A percentile compares a stretch with the other conserved stretches of the same genome.
Evolutionary conservation across 2,888 invertebrate species (phyloP).

Genomic region (Sipha maydis): DNA sequence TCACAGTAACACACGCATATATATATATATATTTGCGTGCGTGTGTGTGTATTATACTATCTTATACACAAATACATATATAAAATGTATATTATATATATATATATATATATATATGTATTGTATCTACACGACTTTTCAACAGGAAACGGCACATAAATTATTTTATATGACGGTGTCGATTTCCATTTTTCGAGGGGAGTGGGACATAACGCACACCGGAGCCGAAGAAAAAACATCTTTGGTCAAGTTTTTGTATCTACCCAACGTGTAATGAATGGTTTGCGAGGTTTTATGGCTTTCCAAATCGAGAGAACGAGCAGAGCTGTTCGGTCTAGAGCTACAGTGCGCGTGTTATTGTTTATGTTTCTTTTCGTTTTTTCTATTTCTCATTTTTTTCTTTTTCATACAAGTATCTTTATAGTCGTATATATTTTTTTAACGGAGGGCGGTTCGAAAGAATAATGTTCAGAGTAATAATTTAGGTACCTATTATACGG

Average conservation of each 20-base stretch:
- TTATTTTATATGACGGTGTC: conserved; percentile 61
- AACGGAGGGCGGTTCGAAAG: neutral
- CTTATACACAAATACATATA: too few relatives aligned
- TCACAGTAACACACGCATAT: neutral
- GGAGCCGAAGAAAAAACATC: conserved; percentile 22
- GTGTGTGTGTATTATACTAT: too few relatives aligned
- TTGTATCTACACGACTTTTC: conserved; percentile 1
- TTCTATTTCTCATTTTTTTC: neutral
- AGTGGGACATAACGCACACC: conserved; percentile 3
- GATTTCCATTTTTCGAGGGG: conserved; percentile 59
- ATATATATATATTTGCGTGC: neutral
- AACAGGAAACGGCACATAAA: conserved; percentile 60
- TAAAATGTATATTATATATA: neutral
- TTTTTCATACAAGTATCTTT: conserved; percentile 35
- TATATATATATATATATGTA: conserved; percentile 11
- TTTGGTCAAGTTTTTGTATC: conserved; percentile 56
- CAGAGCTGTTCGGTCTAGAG: too few relatives aligned
- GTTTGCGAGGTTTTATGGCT: conserved; percentile 47
- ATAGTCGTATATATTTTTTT: conserved; percentile 26
- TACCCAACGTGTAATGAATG: conserved; percentile 57
- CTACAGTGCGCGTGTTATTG: conserved; percentile 24
- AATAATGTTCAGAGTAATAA: conserved; percentile 24
- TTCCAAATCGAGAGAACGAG: neutral
- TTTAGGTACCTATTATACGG: conserved; percentile 17
- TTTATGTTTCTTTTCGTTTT: conserved; percentile 19